Evolutionary conservation across 2,113 vertebrate species (phyloP), one percentile per base, ranked within the genome.

Genomic region (Arizona elegans): DNA sequence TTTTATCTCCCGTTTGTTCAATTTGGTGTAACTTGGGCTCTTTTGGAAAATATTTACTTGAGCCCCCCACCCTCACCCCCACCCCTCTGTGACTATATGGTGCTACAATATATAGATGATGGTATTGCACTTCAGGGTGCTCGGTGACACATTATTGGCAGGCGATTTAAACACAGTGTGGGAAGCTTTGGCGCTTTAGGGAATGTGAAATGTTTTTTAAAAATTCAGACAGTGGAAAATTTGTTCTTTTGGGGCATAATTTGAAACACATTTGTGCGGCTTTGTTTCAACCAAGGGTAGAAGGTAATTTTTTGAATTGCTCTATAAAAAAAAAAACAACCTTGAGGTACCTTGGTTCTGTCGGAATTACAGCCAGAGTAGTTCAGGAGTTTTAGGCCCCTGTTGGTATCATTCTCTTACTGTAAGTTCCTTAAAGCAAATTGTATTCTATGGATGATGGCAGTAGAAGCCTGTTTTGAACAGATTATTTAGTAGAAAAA

Each of bases 251-350:
- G 2, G 58, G 52, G 8, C 89, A 94, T 94, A 2, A 0, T 58
- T 62, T 94, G 26, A 94, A 96, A 75, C 33, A 15, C 19, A 15
- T 50, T 0, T 92, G 70, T 89, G 38, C 90, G 50, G 33, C 52
- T 33, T 58, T 12, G 5, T 19, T 92, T 95, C 89, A 91, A 23
- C 29, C 29, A 43, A 17, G n/a, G 53, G 88, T 12, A 70, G 88
- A 86, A 87, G 62, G 47, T 91, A 90, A 87, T 75, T 90, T 87
- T 87, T 38, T 86, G 47, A 91, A 90, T 38, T 75, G 1, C 11
- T 62, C 50, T 91, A 10, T 81, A 21, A 29, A 55, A 81, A 56
- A 81, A 58, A 59, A 62, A 4, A 9, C 9, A 4, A 9, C 9
- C 9, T 8, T 90, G 53, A 9, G 8, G 47, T 65, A 8, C 0